Evolutionary conservation across 2,797 vertebrate species (phyloP), one percentile per base, ranked within the genome.

Genomic region (Chiroxiphia lanceolata): DNA sequence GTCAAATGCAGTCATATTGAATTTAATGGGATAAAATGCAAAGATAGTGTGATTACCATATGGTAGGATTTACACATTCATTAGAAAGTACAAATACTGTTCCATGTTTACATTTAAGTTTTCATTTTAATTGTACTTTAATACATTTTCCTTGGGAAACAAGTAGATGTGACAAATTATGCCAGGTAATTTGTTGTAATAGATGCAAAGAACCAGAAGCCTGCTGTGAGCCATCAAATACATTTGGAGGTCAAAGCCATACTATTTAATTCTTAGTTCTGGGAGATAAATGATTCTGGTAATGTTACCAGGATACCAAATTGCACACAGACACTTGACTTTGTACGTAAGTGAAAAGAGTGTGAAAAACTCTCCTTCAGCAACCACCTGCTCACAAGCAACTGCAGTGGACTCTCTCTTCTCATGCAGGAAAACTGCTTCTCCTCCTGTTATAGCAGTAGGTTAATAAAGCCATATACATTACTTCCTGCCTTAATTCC

Each of bases 161-260:
- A 95, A 89, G 90, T 79, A 81, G 38, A 95, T 51, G 14, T 68
- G 47, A 83, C 78, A 94, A 95, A 85, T 92, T 77, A 83, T 84
- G 47, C 19, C 78, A 44, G 57, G 40, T 77, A 81, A 61, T 84
- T 77, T 87, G 65, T 76, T 90, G 21, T 87, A 96, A 94, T 59
- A 69, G 33, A 45, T 90, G 63, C 74, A 81, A 88, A 84, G 69
- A 82, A 25, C 83, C 47, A 84, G 82, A 87, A 96, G 21, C 90
- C 83, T 94, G 74, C 89, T 93, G 89, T 93, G 87, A 91, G 67
- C 76, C 70, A 89, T 93, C 91, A 93, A 94, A 96, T 15, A 56
- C n/a, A 64, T 83, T 94, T 94, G 56, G 89, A 97, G 94, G 94
- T 94, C 91, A 93, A 91, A 96, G 36, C 11, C 36, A 36, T 90